phyloP scores from a whole-genome alignment of 2,113 vertebrate genomes.

The Hiodon tergisus region DNA sequence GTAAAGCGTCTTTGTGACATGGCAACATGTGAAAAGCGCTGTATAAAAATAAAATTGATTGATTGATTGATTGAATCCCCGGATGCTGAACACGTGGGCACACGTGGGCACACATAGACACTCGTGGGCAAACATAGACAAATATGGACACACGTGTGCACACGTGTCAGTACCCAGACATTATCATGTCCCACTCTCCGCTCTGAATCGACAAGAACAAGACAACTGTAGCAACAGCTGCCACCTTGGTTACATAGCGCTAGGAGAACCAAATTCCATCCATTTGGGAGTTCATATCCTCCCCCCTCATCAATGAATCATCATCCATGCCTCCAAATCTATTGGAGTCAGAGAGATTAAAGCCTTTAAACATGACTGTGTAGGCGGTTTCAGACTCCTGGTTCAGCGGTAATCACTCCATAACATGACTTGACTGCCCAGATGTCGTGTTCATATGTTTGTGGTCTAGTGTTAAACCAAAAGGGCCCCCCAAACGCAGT shows the following conservation, averaged over 20 bases:
- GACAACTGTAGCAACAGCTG: background rate
- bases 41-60: too few relatives aligned
- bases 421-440: background rate
- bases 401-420: background rate
- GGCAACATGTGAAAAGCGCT: too few relatives aligned
- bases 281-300: constrained; percentile 18
- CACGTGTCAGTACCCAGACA: background rate
- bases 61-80: too few relatives aligned
- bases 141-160: too few relatives aligned
- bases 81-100: background rate
- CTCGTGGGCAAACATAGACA: too few relatives aligned
- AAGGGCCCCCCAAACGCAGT: background rate
- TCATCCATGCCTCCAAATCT: constrained; percentile 36
- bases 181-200: background rate
- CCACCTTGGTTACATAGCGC: background rate
- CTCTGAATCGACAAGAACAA: background rate
- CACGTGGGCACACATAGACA: too few relatives aligned
- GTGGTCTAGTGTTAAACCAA: background rate
- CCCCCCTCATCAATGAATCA: constrained; percentile 32
- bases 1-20: too few relatives aligned
- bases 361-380: constrained; percentile 17
- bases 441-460: constrained; percentile 3
- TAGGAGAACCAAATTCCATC: constrained; percentile 23
- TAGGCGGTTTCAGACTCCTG: background rate
- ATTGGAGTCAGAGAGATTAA: constrained; percentile 37